Evolutionary conservation across 2,113 vertebrate genomes (phyloP).

Genomic region (Xiphophorus maculatus): DNA sequence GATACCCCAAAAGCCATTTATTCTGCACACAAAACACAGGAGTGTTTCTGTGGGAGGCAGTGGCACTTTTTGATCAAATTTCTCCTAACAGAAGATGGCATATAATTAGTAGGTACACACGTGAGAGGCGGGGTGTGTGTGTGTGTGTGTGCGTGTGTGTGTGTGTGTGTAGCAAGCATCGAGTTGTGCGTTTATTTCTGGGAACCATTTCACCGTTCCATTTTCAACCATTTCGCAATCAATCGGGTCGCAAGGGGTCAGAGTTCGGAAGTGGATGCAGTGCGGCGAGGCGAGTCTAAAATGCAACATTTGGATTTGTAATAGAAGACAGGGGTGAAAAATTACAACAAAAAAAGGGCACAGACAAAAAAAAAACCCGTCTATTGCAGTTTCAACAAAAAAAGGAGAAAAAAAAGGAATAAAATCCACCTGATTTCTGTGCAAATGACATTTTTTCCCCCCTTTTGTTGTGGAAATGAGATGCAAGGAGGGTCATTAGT

Average conservation of each 20-base stretch:
- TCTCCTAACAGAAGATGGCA: conserved; percentile 59
- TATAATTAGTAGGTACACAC: conserved; percentile 58
- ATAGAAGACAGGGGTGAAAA: conserved; percentile 30
- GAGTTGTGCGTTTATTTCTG: background rate
- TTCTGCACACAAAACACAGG: conserved; percentile 44
- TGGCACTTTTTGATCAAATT: conserved; percentile 47
- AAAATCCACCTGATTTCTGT: conserved; percentile 46
- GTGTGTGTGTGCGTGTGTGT: conserved; percentile 3
- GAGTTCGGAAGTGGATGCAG: conserved; percentile 52
- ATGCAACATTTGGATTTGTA: conserved; percentile 32
- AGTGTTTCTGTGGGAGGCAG: conserved; percentile 44
- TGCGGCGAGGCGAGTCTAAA: conserved; percentile 44
- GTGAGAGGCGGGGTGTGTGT: background rate
- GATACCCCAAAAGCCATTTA: conserved; percentile 66
- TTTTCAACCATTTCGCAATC: conserved; percentile 65
- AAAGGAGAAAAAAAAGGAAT: conserved; percentile 1
- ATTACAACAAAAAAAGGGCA: background rate
- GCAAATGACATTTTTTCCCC: conserved; percentile 49
- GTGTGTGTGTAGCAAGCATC: conserved; percentile 23
- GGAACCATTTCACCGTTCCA: conserved; percentile 53
- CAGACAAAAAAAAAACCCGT: conserved; percentile 2
- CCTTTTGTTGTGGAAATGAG: conserved; percentile 80
- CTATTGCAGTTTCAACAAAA: conserved; percentile 54
- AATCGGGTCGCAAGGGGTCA: conserved; percentile 52
- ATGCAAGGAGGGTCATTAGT: conserved; percentile 80